phyloP scores from a whole-genome alignment of 2,113 vertebrate species.

The Ceyx melanurus region DNA sequence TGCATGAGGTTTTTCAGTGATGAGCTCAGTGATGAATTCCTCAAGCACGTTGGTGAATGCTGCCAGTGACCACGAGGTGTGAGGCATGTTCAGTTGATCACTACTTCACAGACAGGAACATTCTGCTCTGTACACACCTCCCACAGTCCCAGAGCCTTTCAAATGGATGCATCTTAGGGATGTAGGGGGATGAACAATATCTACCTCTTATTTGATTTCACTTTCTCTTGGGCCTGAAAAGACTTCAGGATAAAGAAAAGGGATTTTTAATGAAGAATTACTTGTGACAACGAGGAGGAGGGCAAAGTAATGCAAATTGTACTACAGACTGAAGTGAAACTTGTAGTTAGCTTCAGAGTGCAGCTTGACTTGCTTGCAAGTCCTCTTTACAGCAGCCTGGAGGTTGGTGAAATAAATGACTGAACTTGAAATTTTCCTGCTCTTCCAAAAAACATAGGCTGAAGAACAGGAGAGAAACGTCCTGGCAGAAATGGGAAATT shows the following conservation, averaged over 20 bases:
- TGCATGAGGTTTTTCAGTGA: slow-evolving; percentile 82
- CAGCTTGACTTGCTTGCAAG: neutral
- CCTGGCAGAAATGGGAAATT: neutral
- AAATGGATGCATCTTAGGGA: slow-evolving; percentile 6
- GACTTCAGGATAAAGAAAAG: neutral
- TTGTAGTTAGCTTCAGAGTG: neutral
- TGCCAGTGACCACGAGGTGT: slow-evolving; percentile 66
- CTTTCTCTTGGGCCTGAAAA: slow-evolving; percentile 34
- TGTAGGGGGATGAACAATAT: neutral
- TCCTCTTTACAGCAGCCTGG: neutral
- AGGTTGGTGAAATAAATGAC: neutral
- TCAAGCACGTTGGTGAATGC: slow-evolving; percentile 87
- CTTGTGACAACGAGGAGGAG: neutral
- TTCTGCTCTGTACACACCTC: neutral
- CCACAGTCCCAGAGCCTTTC: slow-evolving; percentile 4
- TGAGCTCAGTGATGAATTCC: slow-evolving; percentile 78
- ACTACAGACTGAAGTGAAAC: slow-evolving; percentile 12
- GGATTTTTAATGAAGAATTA: slow-evolving; percentile 13
- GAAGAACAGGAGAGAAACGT: neutral
- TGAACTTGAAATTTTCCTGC: neutral
- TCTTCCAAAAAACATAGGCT: slow-evolving; percentile 5
- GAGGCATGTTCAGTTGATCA: neutral
- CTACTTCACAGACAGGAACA: slow-evolving; percentile 26
- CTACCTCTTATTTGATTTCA: slow-evolving; percentile 54
- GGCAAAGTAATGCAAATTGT: neutral